Percentiles rank a stretch among this genome's conserved stretches.
Evolutionary conservation across 2,113 vertebrate genomes (phyloP).

Genomic region (Candoia aspera): DNA sequence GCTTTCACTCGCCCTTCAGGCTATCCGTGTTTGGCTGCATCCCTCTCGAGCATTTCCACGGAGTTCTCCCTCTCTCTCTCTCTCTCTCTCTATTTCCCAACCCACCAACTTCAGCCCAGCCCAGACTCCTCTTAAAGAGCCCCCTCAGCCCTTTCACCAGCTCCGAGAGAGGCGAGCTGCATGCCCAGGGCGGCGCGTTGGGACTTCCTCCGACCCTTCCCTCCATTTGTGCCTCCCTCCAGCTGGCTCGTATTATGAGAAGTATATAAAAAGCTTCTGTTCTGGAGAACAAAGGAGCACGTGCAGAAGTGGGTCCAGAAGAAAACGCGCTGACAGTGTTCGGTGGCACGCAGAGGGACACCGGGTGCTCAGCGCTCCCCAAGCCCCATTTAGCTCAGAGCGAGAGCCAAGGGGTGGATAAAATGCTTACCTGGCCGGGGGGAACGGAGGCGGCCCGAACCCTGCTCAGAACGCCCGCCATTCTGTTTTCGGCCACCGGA

Average conservation of each 20-base stretch:
- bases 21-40: constrained; percentile 77
- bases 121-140: not conserved
- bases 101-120: not conserved
- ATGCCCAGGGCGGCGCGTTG: constrained; percentile 16
- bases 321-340: constrained; percentile 60
- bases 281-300: constrained; percentile 77
- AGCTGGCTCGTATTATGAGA: constrained; percentile 65
- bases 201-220: constrained; percentile 58
- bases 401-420: constrained; percentile 56
- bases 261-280: constrained; percentile 71
- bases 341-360: constrained; percentile 43
- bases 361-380: constrained; percentile 54
- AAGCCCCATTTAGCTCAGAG: constrained; percentile 58
- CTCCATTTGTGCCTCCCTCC: constrained; percentile 70
- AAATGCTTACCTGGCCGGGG: constrained; percentile 67
- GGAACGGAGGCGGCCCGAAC: too few species aligned
- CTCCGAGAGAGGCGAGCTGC: constrained; percentile 40
- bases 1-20: constrained; percentile 72
- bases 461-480: not conserved
- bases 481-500: constrained; percentile 59
- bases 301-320: constrained; percentile 74
- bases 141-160: constrained; percentile 9
- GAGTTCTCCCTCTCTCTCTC: constrained; percentile 42
- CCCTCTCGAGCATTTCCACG: constrained; percentile 60
- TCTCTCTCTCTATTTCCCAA: constrained; percentile 37